Conservation (phyloP, 1,140 invertebrate species). For the Pissodes strobi region DNA sequence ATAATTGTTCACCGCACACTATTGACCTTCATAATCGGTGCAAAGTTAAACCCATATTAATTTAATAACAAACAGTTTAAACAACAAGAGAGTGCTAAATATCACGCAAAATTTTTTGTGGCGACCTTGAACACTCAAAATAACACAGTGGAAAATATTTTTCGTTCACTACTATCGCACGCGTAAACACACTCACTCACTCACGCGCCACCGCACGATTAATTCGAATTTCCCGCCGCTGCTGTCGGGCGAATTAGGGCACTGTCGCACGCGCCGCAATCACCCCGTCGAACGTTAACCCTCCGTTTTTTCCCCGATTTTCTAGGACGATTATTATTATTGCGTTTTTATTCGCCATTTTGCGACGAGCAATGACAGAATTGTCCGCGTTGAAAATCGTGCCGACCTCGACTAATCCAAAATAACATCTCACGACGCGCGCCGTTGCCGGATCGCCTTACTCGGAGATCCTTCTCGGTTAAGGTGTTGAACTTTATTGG, state of each 20-base stretch:
- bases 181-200: constrained; percentile 4
- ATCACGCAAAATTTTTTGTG: constrained; percentile 3
- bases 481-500: too few species aligned
- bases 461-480: neutral
- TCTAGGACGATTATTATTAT: neutral
- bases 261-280: neutral
- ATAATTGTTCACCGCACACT: neutral
- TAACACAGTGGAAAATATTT: too few species aligned
- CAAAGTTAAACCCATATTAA: constrained; percentile 11
- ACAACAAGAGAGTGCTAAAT: neutral
- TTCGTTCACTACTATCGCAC: constrained; percentile 8
- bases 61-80: too few species aligned
- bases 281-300: constrained; percentile 2
- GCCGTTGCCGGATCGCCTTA: constrained; percentile 5
- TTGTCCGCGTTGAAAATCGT: constrained; percentile 20
- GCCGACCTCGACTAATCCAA: constrained; percentile 33
- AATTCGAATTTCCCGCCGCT: constrained; percentile 14
- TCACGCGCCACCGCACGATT: neutral
- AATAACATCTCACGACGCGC: constrained; percentile 31
- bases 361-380: constrained; percentile 24
- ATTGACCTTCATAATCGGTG: constrained; percentile 4
- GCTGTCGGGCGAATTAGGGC: neutral
- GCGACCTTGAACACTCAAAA: constrained; percentile 8
- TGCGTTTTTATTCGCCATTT: constrained; percentile 17
- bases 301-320: neutral